These are phyloP conservation scores for Plebejus argus DNA, from an alignment of 2,888 invertebrate genomes.

Conservation along the genomic window DNA sequence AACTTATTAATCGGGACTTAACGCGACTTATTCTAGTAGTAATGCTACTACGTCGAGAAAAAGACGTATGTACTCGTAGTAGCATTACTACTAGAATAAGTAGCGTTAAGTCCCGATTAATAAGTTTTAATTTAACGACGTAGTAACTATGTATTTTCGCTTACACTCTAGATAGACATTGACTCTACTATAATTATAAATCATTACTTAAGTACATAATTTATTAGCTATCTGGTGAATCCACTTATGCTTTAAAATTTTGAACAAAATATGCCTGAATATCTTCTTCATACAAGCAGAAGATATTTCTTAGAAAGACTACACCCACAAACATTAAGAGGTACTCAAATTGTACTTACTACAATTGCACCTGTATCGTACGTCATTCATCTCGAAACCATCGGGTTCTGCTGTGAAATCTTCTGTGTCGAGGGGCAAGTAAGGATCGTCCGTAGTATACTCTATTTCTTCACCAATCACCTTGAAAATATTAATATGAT, in stretches of 20 bases:
- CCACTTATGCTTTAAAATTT: not conserved
- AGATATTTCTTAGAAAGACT: not conserved
- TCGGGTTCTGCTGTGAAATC: slow-evolving; percentile 41
- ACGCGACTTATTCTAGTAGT: too few species aligned
- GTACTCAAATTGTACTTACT: slow-evolving; percentile 56
- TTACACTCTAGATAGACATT: not conserved
- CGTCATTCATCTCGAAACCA: slow-evolving; percentile 38
- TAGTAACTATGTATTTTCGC: too few species aligned
- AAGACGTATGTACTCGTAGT: too few species aligned
- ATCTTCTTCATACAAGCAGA: not conserved
- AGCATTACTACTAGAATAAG: too few species aligned
- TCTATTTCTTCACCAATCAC: slow-evolving; percentile 15
- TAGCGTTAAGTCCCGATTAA: too few species aligned
- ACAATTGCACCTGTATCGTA: slow-evolving; percentile 58
- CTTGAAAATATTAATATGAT: not conserved
- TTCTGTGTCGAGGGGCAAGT: not conserved
- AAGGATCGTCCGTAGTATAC: slow-evolving; percentile 21
- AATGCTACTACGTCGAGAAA: too few species aligned
- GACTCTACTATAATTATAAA: too few species aligned
- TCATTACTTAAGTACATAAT: too few species aligned
- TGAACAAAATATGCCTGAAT: not conserved
- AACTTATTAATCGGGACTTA: too few species aligned
- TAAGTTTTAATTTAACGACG: too few species aligned
- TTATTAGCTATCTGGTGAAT: too few species aligned
- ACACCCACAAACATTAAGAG: not conserved